These are phyloP conservation scores for Peromyscus californicus DNA, from an alignment of 2,113 vertebrate species.

Conservation along the genomic window DNA sequence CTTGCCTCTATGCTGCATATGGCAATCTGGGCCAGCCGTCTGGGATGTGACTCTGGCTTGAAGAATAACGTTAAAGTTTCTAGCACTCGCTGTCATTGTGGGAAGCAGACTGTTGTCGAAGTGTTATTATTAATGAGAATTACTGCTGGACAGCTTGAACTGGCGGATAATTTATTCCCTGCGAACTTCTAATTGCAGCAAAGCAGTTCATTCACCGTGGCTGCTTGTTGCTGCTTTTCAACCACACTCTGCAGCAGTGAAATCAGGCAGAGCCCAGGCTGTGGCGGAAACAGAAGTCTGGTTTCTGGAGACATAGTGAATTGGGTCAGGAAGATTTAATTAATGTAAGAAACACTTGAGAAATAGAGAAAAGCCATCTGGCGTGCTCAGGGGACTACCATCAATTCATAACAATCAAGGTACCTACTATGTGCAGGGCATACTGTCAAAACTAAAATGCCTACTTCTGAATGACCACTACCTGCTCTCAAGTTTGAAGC, in stretches of 20 bases:
- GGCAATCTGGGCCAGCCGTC: slow-evolving; percentile 72
- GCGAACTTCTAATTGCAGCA: slow-evolving; percentile 91
- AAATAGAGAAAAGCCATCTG: neutral
- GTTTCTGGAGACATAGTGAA: neutral
- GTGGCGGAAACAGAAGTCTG: slow-evolving; percentile 85
- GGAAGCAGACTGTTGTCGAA: slow-evolving; percentile 88
- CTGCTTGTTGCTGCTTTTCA: slow-evolving; percentile 87
- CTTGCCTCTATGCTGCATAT: slow-evolving; percentile 51
- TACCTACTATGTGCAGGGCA: slow-evolving; percentile 4
- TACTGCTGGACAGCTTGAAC: slow-evolving; percentile 91
- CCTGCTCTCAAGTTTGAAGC: neutral
- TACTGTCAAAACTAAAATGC: neutral
- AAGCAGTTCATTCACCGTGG: slow-evolving; percentile 87
- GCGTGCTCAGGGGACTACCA: neutral
- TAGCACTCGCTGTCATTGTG: slow-evolving; percentile 81
- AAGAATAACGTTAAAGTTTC: slow-evolving; percentile 78
- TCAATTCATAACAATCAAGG: neutral
- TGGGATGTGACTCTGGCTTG: slow-evolving; percentile 77
- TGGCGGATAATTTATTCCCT: slow-evolving; percentile 91
- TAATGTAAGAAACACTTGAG: neutral
- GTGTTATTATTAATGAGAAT: slow-evolving; percentile 90
- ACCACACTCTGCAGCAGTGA: slow-evolving; percentile 85
- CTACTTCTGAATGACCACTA: slow-evolving; percentile 45
- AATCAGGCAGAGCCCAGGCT: slow-evolving; percentile 86
- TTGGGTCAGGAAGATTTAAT: neutral